Conservation (phyloP, 2,888 invertebrate species). For the Criorhina ranunculi region DNA sequence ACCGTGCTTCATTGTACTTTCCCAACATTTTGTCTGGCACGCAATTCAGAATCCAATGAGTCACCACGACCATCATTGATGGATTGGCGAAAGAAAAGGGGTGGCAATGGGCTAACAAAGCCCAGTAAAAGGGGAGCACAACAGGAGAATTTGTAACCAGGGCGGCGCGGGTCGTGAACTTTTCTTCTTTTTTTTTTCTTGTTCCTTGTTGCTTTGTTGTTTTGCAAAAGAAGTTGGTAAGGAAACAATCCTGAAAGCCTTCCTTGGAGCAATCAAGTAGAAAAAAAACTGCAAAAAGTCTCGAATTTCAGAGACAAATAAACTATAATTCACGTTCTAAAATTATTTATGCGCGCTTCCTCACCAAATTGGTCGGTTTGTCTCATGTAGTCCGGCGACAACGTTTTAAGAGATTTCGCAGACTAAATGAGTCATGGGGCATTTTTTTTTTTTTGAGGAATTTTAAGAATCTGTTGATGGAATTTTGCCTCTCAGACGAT, state of each 20-base stretch:
- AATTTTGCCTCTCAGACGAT: not conserved
- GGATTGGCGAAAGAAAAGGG: slow-evolving; percentile 8
- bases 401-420: slow-evolving; percentile 5
- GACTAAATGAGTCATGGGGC: slow-evolving; percentile 24
- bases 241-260: not conserved
- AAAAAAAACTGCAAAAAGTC: not conserved
- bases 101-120: not conserved
- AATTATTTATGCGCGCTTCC: slow-evolving; percentile 4
- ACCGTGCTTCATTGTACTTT: slow-evolving; percentile 44
- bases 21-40: slow-evolving; percentile 55
- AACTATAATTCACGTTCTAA: slow-evolving; percentile 38
- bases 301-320: slow-evolving; percentile 27
- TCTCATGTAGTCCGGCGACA: not conserved
- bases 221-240: not conserved
- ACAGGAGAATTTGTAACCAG: slow-evolving; percentile 12
- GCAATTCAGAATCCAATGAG: slow-evolving; percentile 60
- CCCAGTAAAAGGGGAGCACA: not conserved
- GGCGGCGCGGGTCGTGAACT: slow-evolving; percentile 48
- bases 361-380: not conserved
- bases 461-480: not conserved
- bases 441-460: slow-evolving; percentile 7
- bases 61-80: slow-evolving; percentile 47
- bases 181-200: not conserved
- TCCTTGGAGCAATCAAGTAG: not conserved
- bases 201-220: slow-evolving; percentile 10